phyloP scores from a whole-genome alignment of 2,888 invertebrate genomes.

The Pherbina coryleti region DNA sequence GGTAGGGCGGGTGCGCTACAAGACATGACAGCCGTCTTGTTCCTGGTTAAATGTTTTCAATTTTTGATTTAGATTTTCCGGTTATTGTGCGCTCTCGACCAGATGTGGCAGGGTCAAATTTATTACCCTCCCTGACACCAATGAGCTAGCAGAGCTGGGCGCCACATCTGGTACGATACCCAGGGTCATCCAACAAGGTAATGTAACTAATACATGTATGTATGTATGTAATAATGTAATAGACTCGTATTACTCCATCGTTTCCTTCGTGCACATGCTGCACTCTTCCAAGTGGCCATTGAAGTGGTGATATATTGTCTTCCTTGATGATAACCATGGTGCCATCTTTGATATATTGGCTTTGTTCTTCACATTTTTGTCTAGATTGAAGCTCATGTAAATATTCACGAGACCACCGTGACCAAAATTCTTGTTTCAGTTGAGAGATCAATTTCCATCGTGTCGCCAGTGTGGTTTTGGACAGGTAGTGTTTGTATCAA shows the following conservation, averaged over 20 bases:
- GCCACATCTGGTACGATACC: too few relatives aligned
- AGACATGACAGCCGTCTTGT: too few relatives aligned
- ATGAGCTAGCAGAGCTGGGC: too few relatives aligned
- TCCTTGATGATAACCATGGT: not conserved
- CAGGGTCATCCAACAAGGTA: too few relatives aligned
- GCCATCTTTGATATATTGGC: not conserved
- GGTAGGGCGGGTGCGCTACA: too few relatives aligned
- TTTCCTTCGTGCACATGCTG: not conserved
- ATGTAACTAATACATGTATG: too few relatives aligned
- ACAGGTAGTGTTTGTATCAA: not conserved
- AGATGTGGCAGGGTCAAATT: too few relatives aligned
- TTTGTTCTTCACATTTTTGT: not conserved
- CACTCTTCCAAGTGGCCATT: slow-evolving; percentile 5
- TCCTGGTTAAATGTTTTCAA: too few relatives aligned
- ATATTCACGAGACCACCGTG: not conserved
- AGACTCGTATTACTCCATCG: not conserved
- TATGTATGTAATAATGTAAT: too few relatives aligned
- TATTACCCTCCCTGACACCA: too few relatives aligned
- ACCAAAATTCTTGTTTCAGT: not conserved
- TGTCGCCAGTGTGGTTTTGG: not conserved
- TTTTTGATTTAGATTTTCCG: too few relatives aligned
- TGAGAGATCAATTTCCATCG: not conserved
- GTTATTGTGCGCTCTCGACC: too few relatives aligned
- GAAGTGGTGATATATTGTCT: not conserved
- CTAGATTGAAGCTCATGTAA: not conserved